phyloP scores from a whole-genome alignment of 2,888 invertebrate genomes.

The Frankliniella fusca region DNA sequence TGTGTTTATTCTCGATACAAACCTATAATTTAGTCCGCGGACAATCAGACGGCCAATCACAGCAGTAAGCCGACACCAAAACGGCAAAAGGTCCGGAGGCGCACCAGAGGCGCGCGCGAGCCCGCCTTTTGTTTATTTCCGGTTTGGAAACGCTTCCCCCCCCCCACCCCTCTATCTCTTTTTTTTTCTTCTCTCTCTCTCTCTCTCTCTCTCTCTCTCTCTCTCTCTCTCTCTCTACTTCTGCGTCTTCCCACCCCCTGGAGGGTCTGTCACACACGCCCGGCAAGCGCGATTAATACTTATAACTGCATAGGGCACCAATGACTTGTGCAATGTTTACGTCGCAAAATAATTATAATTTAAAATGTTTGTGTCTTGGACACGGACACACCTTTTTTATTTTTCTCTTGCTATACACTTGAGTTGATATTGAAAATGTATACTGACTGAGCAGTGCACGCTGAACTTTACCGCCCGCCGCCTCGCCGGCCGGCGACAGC shows the following conservation, averaged over 20 bases:
- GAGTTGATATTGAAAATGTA: not conserved
- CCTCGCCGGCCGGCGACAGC: too few species aligned
- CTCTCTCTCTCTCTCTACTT: not conserved
- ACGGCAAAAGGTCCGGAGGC: not conserved
- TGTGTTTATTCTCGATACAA: constrained; percentile 12
- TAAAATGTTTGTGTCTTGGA: not conserved
- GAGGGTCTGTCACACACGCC: not conserved
- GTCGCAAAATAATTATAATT: too few species aligned
- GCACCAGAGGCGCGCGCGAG: not conserved
- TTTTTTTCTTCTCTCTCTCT: not conserved
- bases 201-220: not conserved
- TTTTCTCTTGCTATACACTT: not conserved
- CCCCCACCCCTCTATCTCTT: not conserved
- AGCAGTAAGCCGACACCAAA: not conserved
- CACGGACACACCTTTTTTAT: not conserved
- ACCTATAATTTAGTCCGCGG: constrained; percentile 14
- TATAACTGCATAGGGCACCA: not conserved
- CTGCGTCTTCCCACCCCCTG: too few species aligned
- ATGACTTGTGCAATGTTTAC: not conserved
- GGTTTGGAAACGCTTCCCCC: constrained; percentile 9
- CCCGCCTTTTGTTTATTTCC: constrained; percentile 13
- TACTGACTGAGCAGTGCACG: too few species aligned
- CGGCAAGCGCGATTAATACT: not conserved
- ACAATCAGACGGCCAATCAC: constrained; percentile 3
- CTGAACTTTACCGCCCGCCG: not conserved